phyloP scores from a whole-genome alignment of 2,797 vertebrate species.

The Scarus forsteni region DNA sequence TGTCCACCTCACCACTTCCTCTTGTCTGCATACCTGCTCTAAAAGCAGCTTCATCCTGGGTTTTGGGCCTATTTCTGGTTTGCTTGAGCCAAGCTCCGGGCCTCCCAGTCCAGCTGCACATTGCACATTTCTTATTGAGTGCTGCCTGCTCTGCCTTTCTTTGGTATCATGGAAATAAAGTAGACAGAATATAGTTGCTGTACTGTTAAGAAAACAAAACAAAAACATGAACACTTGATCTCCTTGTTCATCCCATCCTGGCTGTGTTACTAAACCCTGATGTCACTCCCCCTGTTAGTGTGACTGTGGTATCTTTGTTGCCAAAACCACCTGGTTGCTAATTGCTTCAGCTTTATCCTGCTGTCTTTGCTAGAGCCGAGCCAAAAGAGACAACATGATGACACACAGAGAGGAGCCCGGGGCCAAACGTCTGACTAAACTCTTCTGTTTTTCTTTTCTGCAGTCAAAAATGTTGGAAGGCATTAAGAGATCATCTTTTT shows the following conservation, averaged over 20 bases:
- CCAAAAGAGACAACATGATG: conserved; percentile 11
- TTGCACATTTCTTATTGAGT: no score
- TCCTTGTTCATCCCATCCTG: neutral
- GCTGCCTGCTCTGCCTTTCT: no score
- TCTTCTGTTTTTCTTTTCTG: neutral
- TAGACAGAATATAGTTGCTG: no score
- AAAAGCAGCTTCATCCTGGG: no score
- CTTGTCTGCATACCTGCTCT: no score
- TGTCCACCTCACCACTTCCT: no score
- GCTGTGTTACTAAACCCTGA: conserved; percentile 4
- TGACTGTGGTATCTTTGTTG: conserved; percentile 1
- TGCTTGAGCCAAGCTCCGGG: no score
- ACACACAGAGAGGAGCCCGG: conserved; percentile 11
- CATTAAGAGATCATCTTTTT: neutral
- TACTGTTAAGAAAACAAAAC: no score
- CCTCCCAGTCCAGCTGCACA: no score
- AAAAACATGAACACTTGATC: neutral
- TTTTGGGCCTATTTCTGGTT: no score
- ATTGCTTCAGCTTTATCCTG: conserved; percentile 44
- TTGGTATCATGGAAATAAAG: no score
- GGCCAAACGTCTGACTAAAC: conserved; percentile 3
- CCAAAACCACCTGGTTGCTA: conserved; percentile 49
- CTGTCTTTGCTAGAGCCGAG: conserved; percentile 37
- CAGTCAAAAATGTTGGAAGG: neutral
- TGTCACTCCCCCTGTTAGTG: neutral